phyloP scores from a whole-genome alignment of 2,113 vertebrate genomes.

The Calonectris borealis region DNA sequence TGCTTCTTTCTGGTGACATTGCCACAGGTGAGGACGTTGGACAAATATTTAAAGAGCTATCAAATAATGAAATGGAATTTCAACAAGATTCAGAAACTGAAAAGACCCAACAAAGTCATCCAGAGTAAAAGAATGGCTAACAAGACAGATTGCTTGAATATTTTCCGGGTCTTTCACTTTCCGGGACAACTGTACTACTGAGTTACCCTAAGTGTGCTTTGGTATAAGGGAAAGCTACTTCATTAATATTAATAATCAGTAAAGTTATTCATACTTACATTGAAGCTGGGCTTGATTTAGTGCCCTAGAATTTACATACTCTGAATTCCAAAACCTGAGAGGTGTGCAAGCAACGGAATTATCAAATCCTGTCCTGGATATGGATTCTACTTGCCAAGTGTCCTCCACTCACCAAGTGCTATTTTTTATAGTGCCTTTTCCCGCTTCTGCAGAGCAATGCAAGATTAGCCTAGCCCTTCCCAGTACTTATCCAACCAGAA shows the following conservation, averaged over 20 bases:
- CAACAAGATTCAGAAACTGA: not conserved
- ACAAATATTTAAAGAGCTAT: not conserved
- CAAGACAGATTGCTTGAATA: not conserved
- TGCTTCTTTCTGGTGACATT: not conserved
- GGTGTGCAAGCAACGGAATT: not conserved
- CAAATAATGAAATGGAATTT: not conserved
- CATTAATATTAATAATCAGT: not conserved
- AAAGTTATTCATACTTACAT: not conserved
- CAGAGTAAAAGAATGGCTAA: not conserved
- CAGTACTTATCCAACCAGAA: not conserved
- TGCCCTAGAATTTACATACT: not conserved
- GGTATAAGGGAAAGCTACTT: not conserved
- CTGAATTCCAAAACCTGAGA: not conserved
- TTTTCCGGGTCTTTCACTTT: not conserved
- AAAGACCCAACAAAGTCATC: not conserved
- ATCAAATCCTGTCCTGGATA: not conserved
- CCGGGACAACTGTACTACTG: not conserved
- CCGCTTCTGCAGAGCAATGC: not conserved
- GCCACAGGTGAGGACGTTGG: not conserved
- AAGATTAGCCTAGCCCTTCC: not conserved
- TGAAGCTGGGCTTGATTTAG: not conserved
- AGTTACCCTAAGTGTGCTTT: not conserved
- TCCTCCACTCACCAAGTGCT: not conserved
- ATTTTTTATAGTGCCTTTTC: not conserved
- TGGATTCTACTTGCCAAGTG: not conserved